These are phyloP conservation scores for Gonatopus flavifemur DNA, from an alignment of 1,140 invertebrate species.

Conservation along the genomic window DNA sequence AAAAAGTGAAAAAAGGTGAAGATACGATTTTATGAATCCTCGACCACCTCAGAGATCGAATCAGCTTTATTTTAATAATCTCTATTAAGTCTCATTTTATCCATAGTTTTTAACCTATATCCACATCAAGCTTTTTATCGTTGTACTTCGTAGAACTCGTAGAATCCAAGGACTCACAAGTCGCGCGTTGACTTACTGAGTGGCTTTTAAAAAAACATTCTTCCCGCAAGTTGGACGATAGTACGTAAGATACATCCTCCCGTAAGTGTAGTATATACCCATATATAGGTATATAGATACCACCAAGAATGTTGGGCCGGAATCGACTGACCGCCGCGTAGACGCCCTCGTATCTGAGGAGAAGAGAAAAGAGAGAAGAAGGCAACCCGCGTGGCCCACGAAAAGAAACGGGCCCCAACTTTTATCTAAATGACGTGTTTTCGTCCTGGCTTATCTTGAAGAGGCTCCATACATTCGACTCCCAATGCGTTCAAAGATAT, in stretches of 20 bases:
- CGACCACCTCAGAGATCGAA: neutral
- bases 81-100: too few relatives aligned
- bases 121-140: conserved; percentile 8
- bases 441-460: conserved; percentile 44
- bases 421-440: conserved; percentile 54
- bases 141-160: conserved; percentile 22
- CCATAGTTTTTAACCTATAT: too few relatives aligned
- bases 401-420: conserved; percentile 16
- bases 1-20: conserved; percentile 11
- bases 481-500: conserved; percentile 30
- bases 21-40: neutral
- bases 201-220: conserved; percentile 21
- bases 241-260: too few relatives aligned
- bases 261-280: too few relatives aligned
- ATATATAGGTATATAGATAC: too few relatives aligned
- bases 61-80: too few relatives aligned
- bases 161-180: conserved; percentile 16
- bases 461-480: conserved; percentile 34
- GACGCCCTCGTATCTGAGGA: conserved; percentile 30
- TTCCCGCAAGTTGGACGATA: too few relatives aligned
- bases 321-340: conserved; percentile 29
- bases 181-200: conserved; percentile 14
- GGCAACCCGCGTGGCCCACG: conserved; percentile 21
- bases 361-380: too few relatives aligned
- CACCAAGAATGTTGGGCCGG: conserved; percentile 25